phyloP scores from a whole-genome alignment of 2,113 vertebrate genomes.

The Otis tarda region DNA sequence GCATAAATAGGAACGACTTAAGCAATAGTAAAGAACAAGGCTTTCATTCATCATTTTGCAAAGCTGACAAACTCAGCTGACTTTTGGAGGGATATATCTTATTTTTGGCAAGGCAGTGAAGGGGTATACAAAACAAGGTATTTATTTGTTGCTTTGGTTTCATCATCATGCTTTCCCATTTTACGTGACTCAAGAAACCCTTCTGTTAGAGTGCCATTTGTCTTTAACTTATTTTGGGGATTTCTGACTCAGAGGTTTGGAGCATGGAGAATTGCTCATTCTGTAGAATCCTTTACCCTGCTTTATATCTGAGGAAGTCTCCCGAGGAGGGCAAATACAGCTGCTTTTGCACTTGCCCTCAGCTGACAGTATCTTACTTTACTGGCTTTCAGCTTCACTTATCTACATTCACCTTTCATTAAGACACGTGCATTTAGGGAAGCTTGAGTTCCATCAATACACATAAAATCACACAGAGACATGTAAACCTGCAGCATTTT shows the following conservation, averaged over 20 bases:
- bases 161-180: constrained; percentile 12
- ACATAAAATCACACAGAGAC: not conserved
- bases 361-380: not conserved
- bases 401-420: not conserved
- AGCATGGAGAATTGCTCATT: not conserved
- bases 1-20: constrained; percentile 76
- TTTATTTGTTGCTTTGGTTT: not conserved
- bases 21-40: constrained; percentile 78
- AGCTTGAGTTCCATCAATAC: not conserved
- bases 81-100: constrained; percentile 53
- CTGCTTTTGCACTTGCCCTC: not conserved
- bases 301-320: not conserved
- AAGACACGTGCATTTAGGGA: not conserved
- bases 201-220: not conserved
- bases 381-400: not conserved
- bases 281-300: not conserved
- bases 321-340: not conserved
- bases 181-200: not conserved
- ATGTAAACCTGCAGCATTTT: not conserved
- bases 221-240: not conserved
- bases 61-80: constrained; percentile 72
- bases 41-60: constrained; percentile 72
- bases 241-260: not conserved
- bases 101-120: constrained; percentile 32
- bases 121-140: not conserved